Evolutionary conservation across 2,113 vertebrate species (phyloP).

Genomic region (Tachuris rubrigastra): DNA sequence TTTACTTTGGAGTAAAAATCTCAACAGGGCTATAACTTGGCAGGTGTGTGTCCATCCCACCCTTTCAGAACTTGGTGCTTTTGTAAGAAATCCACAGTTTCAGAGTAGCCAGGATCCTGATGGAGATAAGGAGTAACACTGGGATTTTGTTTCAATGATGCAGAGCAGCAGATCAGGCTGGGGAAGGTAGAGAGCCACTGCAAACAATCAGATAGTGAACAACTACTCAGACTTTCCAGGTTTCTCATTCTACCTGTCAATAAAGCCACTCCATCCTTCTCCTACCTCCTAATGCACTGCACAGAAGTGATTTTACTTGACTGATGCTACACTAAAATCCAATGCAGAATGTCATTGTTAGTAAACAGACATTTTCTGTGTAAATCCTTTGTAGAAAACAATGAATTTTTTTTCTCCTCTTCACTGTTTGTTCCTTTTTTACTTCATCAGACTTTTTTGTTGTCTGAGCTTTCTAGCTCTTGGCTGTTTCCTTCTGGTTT

Average conservation of each 20-base stretch:
- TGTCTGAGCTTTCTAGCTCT: neutral
- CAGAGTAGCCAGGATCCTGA: neutral
- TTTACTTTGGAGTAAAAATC: neutral
- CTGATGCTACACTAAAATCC: neutral
- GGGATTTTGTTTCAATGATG: neutral
- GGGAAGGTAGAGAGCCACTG: neutral
- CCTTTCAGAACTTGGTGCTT: neutral
- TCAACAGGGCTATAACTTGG: accelerated
- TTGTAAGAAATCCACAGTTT: neutral
- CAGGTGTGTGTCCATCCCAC: no score
- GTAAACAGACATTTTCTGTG: neutral
- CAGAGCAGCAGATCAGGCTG: neutral
- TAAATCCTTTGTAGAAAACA: neutral
- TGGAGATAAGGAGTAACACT: neutral
- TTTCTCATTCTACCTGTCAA: slow-evolving; percentile 20
- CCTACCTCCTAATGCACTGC: neutral
- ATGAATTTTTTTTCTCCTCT: neutral
- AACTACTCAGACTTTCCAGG: neutral
- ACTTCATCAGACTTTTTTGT: neutral
- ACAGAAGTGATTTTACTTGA: slow-evolving; percentile 11
- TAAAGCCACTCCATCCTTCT: slow-evolving; percentile 8
- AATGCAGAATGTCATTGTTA: neutral
- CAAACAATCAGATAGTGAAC: slow-evolving; percentile 33
- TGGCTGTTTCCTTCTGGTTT: neutral
- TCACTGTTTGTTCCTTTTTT: neutral